phyloP scores from a whole-genome alignment of 2,888 invertebrate genomes.

The Amphipoea oculea region DNA sequence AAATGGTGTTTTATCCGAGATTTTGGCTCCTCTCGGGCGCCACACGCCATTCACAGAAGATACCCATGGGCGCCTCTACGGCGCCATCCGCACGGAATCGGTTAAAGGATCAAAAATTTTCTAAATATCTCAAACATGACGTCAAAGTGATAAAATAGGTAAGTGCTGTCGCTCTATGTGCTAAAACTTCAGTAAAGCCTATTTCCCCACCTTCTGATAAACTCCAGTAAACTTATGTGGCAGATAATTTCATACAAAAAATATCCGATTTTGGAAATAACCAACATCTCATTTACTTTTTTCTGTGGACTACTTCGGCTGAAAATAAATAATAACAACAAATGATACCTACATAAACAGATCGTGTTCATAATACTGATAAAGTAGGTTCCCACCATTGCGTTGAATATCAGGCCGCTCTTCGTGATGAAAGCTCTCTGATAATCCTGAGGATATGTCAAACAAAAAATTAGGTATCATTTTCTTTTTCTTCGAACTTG shows the following conservation, averaged over 20 bases:
- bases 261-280: background rate
- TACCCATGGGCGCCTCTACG: too few relatives aligned
- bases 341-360: conserved; percentile 91
- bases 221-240: too few relatives aligned
- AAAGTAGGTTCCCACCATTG: conserved; percentile 92
- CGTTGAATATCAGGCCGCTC: conserved; percentile 93
- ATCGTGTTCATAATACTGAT: conserved; percentile 93
- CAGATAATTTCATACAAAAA: background rate
- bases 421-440: conserved; percentile 93
- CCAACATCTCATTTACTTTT: background rate
- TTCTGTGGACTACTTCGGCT: background rate
- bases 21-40: too few relatives aligned
- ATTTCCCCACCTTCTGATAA: background rate
- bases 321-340: background rate
- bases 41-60: too few relatives aligned
- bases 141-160: background rate
- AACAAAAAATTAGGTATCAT: background rate
- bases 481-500: background rate
- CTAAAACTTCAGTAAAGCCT: background rate
- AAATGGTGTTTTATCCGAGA: too few relatives aligned
- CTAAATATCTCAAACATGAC: background rate
- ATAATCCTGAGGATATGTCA: conserved; percentile 85
- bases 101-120: background rate
- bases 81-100: too few relatives aligned
- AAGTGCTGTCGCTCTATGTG: background rate